These are phyloP conservation scores for Campopleginae sp. DNA, from an alignment of 2,888 invertebrate genomes.

Conservation along the genomic window DNA sequence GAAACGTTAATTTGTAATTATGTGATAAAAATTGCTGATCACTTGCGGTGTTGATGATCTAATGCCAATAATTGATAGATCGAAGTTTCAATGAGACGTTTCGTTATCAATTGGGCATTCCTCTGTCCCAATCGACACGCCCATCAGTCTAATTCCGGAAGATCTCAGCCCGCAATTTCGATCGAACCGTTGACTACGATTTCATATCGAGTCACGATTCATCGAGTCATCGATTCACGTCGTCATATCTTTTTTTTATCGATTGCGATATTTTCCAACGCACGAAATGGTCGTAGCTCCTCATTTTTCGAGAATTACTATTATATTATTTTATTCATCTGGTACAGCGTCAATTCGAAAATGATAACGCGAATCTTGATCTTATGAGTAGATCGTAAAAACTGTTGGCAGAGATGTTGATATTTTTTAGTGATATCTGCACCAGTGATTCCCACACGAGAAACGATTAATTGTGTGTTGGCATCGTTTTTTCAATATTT, in stretches of 20 bases:
- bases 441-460: background rate
- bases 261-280: background rate
- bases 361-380: background rate
- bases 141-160: constrained; percentile 18
- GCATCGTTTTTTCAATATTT: background rate
- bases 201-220: too few species aligned
- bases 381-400: background rate
- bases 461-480: background rate
- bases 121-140: background rate
- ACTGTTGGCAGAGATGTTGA: background rate
- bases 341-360: background rate
- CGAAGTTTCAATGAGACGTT: background rate
- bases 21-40: background rate
- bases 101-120: background rate
- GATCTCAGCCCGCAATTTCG: constrained; percentile 22
- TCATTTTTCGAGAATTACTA: background rate
- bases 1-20: background rate
- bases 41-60: background rate
- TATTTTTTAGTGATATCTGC: background rate
- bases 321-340: background rate
- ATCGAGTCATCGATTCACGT: too few species aligned
- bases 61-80: background rate
- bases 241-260: background rate
- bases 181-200: background rate
- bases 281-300: background rate